Evolutionary conservation across 2,888 invertebrate genomes (phyloP).

Genomic region (Xylota sylvarum): DNA sequence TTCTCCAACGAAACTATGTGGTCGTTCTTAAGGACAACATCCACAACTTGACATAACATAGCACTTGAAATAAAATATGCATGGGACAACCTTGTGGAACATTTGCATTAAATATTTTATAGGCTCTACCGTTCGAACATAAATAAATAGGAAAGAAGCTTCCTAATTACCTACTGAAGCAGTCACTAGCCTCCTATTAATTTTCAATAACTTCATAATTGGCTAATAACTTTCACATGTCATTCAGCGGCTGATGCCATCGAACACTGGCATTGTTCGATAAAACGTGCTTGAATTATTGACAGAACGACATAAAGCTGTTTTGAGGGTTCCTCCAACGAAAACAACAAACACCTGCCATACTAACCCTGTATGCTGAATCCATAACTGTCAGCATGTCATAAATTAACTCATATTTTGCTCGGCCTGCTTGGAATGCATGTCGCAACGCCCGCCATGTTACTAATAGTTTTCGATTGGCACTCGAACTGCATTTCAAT

Average conservation of each 20-base stretch:
- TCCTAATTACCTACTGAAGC: neutral
- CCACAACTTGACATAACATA: too few species aligned
- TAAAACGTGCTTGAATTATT: slow-evolving; percentile 56
- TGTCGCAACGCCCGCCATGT: slow-evolving; percentile 31
- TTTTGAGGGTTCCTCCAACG: slow-evolving; percentile 38
- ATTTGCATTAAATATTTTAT: too few species aligned
- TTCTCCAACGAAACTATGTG: too few species aligned
- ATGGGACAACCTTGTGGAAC: too few species aligned
- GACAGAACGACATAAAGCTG: slow-evolving; percentile 50
- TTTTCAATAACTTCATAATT: slow-evolving; percentile 34
- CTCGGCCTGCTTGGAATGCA: slow-evolving; percentile 43
- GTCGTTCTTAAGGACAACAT: too few species aligned
- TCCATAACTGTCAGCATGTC: slow-evolving; percentile 46
- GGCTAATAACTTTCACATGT: slow-evolving; percentile 58
- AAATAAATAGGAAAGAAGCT: too few species aligned
- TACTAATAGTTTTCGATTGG: slow-evolving; percentile 52
- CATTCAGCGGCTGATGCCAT: slow-evolving; percentile 43
- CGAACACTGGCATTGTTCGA: slow-evolving; percentile 59
- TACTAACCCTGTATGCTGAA: slow-evolving; percentile 40
- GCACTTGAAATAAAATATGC: too few species aligned
- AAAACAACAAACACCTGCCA: slow-evolving; percentile 63
- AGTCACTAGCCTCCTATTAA: neutral
- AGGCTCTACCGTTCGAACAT: too few species aligned
- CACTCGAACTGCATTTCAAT: slow-evolving; percentile 64
- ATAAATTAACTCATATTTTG: slow-evolving; percentile 63